These are phyloP conservation scores for Ceratitis capitata DNA, from an alignment of 1,140 invertebrate genomes.

Conservation along the genomic window DNA sequence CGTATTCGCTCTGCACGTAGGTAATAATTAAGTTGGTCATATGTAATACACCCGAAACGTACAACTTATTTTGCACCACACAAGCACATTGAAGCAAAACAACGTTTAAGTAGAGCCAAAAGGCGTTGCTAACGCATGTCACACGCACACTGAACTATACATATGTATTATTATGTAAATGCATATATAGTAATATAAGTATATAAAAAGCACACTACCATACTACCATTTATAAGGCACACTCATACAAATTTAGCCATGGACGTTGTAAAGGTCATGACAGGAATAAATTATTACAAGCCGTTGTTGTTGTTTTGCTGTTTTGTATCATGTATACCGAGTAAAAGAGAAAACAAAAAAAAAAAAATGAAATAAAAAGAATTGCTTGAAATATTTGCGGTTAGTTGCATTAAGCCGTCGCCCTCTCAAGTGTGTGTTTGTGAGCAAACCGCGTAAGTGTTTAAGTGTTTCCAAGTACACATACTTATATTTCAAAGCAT, in stretches of 20 bases:
- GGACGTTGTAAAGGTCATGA: neutral
- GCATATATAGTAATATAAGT: neutral
- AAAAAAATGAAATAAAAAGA: neutral
- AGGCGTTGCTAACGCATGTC: neutral
- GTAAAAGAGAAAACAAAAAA: neutral
- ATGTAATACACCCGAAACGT: neutral
- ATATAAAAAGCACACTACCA: too few relatives aligned
- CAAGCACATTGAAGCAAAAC: neutral
- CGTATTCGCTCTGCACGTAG: neutral
- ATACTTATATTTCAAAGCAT: neutral
- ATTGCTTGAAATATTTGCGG: neutral
- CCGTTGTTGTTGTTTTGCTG: neutral
- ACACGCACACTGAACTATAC: neutral
- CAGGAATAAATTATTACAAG: slow-evolving; percentile 9
- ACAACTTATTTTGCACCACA: neutral
- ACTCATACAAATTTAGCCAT: neutral
- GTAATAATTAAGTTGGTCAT: neutral
- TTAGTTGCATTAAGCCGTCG: neutral
- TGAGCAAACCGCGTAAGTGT: neutral
- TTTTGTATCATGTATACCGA: neutral
- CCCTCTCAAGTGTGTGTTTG: neutral
- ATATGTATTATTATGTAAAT: too few relatives aligned
- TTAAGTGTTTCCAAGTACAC: neutral
- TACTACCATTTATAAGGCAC: too few relatives aligned
- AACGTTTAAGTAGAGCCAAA: neutral